Evolutionary conservation across 2,797 vertebrate genomes (phyloP).

Genomic region (Babyrousa celebensis): DNA sequence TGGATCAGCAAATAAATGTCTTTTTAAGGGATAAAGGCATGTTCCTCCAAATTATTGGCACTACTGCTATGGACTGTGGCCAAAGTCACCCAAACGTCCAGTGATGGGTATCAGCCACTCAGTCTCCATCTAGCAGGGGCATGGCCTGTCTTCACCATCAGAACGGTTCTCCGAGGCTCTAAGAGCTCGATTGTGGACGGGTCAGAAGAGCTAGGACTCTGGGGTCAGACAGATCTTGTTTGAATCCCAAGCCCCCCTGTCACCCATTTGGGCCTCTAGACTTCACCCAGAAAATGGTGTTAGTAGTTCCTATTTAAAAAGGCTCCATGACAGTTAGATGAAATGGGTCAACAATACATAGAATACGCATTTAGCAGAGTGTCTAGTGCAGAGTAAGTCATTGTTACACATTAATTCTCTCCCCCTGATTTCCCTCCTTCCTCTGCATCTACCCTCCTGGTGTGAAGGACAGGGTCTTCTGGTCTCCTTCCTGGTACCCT

Average conservation of each 20-base stretch:
- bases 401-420: neutral
- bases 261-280: neutral
- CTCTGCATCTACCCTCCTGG: neutral
- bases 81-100: neutral
- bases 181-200: neutral
- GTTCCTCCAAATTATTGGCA: neutral
- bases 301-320: conserved; percentile 71
- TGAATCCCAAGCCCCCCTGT: neutral
- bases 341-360: conserved; percentile 73
- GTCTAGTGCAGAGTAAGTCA: neutral
- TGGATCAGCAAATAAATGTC: neutral
- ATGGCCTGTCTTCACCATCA: neutral
- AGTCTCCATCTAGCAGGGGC: neutral
- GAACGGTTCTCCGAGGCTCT: neutral
- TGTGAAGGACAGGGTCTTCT: neutral
- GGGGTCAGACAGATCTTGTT: neutral
- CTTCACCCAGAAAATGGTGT: conserved; percentile 49
- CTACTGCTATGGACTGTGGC: neutral
- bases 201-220: neutral
- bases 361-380: neutral
- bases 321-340: conserved; percentile 66
- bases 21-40: neutral
- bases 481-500: neutral
- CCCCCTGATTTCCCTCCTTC: neutral
- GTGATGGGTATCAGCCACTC: neutral